Evolutionary conservation across 2,888 invertebrate genomes (phyloP), one percentile per base, ranked within the genome.

Genomic region (Julus scanicus): DNA sequence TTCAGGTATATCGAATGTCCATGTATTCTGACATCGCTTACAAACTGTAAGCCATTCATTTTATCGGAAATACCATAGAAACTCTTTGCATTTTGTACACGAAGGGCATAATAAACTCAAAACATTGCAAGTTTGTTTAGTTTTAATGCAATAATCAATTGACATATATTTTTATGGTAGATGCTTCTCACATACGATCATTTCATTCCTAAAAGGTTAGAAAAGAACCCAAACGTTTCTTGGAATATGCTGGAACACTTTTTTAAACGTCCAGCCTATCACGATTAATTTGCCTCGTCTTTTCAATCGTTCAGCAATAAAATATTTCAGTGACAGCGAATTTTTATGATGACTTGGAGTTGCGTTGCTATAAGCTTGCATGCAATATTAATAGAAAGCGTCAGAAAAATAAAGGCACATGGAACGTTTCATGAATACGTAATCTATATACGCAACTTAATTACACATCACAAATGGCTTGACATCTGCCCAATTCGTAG

Each of bases 291-390:
- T 80, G 80, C 29, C 37, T 9, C 13, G 11, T 71, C 29, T n/a
- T 80, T 80, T 80, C 80, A 80, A 71, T 63, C n/a, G 63, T 63
- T n/a, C n/a, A n/a, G n/a, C n/a, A 80, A 80, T 71, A 20, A 2
- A 37, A 37, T 13, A 80, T 80, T 37, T 37, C 9, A 37, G 71
- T 20, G 37, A 80, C 80, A 80, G 9, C 13, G 37, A 29, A n/a
- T 63, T 63, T 80, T 80, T 80, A 80, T 53, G 11, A 80, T 13
- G 29, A 2, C 3, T 11, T 13, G 80, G 37, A 6, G 80, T 37
- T 80, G 37, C 11, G 13, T 37, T 29, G 80, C 37, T 37, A 29
- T 29, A 13, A 37, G 80, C 37, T 37, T 37, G 20, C 37, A 13
- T 37, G 80, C 13, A 80, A 29, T 80, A 80, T 80, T 80, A 37